Evolutionary conservation across 2,888 invertebrate species (phyloP).

Genomic region (Sminthurides aquaticus): DNA sequence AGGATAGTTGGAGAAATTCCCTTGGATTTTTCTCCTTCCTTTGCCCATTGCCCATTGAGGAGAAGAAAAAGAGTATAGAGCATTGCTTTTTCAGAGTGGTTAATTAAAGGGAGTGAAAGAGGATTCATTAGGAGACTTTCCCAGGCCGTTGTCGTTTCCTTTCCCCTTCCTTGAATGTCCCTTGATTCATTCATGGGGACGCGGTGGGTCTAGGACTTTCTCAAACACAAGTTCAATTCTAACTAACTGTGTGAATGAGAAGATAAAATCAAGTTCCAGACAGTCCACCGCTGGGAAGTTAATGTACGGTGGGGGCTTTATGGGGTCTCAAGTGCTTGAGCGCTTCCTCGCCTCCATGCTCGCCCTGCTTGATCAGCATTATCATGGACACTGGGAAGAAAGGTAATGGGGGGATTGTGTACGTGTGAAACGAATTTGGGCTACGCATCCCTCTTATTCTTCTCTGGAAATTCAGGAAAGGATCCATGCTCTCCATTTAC

Average conservation of each 20-base stretch:
- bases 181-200: no score
- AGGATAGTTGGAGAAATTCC: background rate
- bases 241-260: no score
- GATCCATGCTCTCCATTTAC: no score
- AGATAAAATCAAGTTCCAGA: background rate
- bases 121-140: constrained; percentile 6
- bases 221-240: background rate
- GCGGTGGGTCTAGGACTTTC: background rate
- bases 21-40: no score
- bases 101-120: constrained; percentile 29
- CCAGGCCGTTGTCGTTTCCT: background rate
- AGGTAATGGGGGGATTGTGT: no score
- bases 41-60: no score
- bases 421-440: no score
- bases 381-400: no score
- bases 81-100: constrained; percentile 19
- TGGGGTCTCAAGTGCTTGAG: background rate
- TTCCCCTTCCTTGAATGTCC: background rate
- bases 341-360: no score
- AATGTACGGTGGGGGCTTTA: background rate
- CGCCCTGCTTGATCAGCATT: background rate
- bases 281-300: background rate
- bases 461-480: no score
- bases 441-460: no score
- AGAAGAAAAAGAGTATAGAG: no score